Evolutionary conservation across 2,797 vertebrate species (phyloP), one percentile per base, ranked within the genome.

Genomic region (Falco naumanni): DNA sequence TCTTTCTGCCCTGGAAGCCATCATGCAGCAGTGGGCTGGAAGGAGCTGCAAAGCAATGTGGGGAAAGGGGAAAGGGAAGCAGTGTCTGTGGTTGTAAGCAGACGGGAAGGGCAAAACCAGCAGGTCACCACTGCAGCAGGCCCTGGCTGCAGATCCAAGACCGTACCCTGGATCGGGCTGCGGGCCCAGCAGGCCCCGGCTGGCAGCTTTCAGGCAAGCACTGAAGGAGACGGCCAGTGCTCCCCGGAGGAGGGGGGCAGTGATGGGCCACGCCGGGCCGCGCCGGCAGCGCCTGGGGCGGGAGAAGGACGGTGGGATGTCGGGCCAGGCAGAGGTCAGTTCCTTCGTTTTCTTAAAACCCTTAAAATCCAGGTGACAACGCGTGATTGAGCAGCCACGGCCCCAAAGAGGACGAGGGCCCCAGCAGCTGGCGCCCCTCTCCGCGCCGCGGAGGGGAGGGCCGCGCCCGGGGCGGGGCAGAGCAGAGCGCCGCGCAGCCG

Each of bases 181-280:
- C 0, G 8, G 33, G 9, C 1, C 16, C 65, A 1, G 56, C 75
- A 13, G 26, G 2, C 8, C 13, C 13, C 11, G 1, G 2, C 69
- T 2, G 29, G 64, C 50, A 20, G 37, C n/a, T 37, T 18, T 18
- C 16, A 19, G 45, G 13, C 7, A 7, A 12, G 33, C 17, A 4
- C 50, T 11, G 53, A 2, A 9, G 24, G 29, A 43, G 33, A 15
- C 0, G 4, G 54, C 8, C n/a, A 3, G 31, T 1, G 39, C 51
- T 20, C 15, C 43, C 6, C 3, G 33, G 2, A 29, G 2, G 33
- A 29, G 65, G 33, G n/a, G 41, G 16, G 14, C n/a, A 10, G 39
- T 7, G 3, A 17, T 0, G 13, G 50, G 33, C 19, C 37, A 3
- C 7, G 17, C 34, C 4, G 20, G 39, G n/a, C 53, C 29, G 5